Base-by-base conservation (phyloP, 2,797 vertebrate species). In the Notoglanidium macrostoma region DNA sequence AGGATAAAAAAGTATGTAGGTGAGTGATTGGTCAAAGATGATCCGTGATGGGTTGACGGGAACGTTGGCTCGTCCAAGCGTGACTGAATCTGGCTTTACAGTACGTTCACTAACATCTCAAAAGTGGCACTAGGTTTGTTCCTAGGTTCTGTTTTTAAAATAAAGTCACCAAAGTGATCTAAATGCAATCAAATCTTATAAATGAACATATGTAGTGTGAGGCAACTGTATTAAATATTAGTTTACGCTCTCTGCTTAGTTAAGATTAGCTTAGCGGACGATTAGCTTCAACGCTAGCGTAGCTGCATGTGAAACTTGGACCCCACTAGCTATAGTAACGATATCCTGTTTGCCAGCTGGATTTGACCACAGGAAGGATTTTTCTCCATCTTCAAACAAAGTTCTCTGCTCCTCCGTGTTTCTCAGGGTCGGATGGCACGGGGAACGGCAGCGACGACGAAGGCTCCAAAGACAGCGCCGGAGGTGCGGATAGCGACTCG, bases 401-500 rank as follows among this genome's bases (percentile, higher is more conserved):
- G 55, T 10, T 26, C 78, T 82, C 17, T 82, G 54, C 49, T 74
- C 17, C 15, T 9, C 61, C 10, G 26, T 81, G 6, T 88, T 26
- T 51, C 12, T 57, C 59, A 98, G 98, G 97, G 92, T 99, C 98
- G 90, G 98, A 99, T 87, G 98, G 97, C 91, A 99, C 97, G 90
- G 97, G 97, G 88, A 97, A 97, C 83, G 98, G 97, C 91, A 99
- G 97, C 84, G 98, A 98, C 89, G 95, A 95, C 3, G 98, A 99
- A 92, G 97, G 96, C 87, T 98, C 97, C 89, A 97, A 97, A 94
- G 97, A 94, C 1, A 96, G 95, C 0, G 93, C 96, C 46, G 97
- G 96, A 54, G 97, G 96, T 84, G 98, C 97, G 79, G 96, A 97
- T 92, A 98, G 96, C 86, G 97, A 98, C 84, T 98, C 97, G 0